These are phyloP conservation scores for Eretmocerus hayati DNA, from an alignment of 2,888 invertebrate species.

Conservation along the genomic window DNA sequence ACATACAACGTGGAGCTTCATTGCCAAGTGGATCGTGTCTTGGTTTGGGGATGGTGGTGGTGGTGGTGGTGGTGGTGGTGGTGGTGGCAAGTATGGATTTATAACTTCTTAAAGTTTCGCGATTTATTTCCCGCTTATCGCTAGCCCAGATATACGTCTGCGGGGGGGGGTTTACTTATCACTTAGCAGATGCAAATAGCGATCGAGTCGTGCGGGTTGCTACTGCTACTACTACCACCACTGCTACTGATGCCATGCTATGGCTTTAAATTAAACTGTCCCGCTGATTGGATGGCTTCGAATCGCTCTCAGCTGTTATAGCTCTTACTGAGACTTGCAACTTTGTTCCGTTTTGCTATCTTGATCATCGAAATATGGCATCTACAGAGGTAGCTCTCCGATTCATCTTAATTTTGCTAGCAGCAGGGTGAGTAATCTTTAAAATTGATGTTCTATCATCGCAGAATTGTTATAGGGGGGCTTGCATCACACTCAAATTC, in stretches of 20 bases:
- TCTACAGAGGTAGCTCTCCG: constrained; percentile 6
- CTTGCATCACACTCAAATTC: no score
- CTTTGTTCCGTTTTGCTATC: no score
- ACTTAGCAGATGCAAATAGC: constrained; percentile 46
- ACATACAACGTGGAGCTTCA: constrained; percentile 6
- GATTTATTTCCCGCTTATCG: constrained; percentile 48
- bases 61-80: no score
- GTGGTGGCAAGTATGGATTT: constrained; percentile 45
- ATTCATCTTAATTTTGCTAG: no score
- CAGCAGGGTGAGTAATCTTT: constrained; percentile 22
- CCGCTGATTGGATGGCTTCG: constrained; percentile 30
- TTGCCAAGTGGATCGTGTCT: no score
- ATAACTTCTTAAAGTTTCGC: constrained; percentile 47
- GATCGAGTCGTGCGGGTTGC: constrained; percentile 20
- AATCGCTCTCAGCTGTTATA: constrained; percentile 20
- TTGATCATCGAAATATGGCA: no score
- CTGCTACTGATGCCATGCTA: no score
- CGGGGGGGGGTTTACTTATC: constrained; percentile 44
- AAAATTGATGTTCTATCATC: no score
- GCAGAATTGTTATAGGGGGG: no score
- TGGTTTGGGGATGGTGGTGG: no score
- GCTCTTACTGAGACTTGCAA: constrained; percentile 9
- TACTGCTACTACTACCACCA: no score
- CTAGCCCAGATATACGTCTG: constrained; percentile 42
- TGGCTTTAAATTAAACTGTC: constrained; percentile 34